These are phyloP conservation scores for Theonella swinhoei DNA, from an alignment of 37 sponge, comb jelly and placozoan genomes.

Conservation along the genomic window DNA sequence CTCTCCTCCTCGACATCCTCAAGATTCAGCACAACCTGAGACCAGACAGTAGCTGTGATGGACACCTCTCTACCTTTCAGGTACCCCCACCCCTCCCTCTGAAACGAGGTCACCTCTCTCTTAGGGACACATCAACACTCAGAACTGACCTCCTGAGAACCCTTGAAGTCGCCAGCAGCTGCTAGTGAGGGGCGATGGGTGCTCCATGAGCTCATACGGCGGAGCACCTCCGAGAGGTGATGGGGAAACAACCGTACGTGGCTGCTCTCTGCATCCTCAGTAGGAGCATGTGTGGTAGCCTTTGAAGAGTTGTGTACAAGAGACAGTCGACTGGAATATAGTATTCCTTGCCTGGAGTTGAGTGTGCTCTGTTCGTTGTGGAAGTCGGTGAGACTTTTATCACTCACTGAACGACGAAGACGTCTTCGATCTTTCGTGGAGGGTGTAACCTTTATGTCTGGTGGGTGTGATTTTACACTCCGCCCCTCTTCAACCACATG, in stretches of 20 bases:
- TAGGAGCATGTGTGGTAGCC: no score
- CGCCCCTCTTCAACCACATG: neutral
- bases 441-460: no score
- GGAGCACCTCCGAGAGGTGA: neutral
- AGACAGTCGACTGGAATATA: neutral
- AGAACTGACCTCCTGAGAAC: neutral
- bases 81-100: neutral
- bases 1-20: conserved; percentile 53
- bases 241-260: neutral
- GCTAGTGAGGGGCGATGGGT: neutral
- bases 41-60: no score
- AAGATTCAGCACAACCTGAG: conserved; percentile 44
- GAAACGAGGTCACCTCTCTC: neutral
- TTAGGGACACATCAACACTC: neutral
- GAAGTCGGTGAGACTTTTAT: neutral
- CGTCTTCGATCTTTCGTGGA: neutral
- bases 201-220: neutral
- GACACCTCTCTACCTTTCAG: neutral
- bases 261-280: neutral
- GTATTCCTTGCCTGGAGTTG: no score
- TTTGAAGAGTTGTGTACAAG: neutral
- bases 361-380: no score
- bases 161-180: neutral
- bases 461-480: no score
- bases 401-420: neutral